A percentile compares a stretch with the other conserved stretches of the same genome.
Evolutionary conservation across 2,888 invertebrate species (phyloP).

Genomic region (Conchocele bisecta): DNA sequence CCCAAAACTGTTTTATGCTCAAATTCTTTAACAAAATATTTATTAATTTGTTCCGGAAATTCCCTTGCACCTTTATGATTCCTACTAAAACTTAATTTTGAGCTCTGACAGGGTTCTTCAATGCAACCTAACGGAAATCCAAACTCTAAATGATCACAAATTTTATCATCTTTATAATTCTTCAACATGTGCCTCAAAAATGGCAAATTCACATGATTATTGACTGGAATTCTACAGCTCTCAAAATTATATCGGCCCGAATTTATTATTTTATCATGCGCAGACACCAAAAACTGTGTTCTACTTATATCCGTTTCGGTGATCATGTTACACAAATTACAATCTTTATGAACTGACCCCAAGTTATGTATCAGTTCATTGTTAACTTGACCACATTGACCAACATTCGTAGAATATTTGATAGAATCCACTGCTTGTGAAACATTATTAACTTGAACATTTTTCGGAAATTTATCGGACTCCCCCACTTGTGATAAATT

Average conservation of each 20-base stretch:
- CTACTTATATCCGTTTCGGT: too few relatives aligned
- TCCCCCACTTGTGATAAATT: too few relatives aligned
- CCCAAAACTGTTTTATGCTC: neutral
- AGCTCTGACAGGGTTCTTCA: neutral
- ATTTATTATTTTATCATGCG: neutral
- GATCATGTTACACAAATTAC: too few relatives aligned
- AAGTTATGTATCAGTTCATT: too few relatives aligned
- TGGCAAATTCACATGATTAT: neutral
- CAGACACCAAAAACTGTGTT: neutral
- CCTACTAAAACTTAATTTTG: neutral
- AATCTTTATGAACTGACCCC: too few relatives aligned
- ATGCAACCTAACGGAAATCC: neutral
- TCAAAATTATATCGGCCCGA: neutral
- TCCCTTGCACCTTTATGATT: neutral
- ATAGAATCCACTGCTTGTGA: too few relatives aligned
- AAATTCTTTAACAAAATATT: neutral
- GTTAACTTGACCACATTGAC: too few relatives aligned
- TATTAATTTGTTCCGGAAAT: neutral
- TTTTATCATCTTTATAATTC: neutral
- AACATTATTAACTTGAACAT: too few relatives aligned
- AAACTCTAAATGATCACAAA: conserved; percentile 1
- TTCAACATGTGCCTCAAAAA: neutral
- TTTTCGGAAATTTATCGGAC: too few relatives aligned
- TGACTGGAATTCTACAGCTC: neutral
- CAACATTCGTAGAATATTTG: too few relatives aligned